Base-by-base conservation (phyloP, 2,113 vertebrate species). In the Myiagra hebetior region DNA sequence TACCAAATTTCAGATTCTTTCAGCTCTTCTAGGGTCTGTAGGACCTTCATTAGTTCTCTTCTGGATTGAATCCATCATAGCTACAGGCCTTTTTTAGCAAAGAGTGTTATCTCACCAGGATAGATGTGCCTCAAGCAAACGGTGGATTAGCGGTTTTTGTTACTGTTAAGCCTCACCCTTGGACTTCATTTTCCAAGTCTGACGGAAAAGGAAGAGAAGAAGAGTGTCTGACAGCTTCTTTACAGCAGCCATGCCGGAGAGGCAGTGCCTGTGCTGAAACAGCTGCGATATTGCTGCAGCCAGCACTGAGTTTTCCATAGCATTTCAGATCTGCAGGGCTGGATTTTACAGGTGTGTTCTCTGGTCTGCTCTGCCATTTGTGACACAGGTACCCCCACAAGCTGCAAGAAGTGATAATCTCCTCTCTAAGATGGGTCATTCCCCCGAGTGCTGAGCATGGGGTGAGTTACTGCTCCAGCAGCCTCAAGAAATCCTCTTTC, bases 281-380 rank as follows among this genome's bases (percentile, higher is more conserved):
- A 82, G 65, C 82, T 41, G 4, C 7, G 56, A 4, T 46, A 12
- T 7, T 53, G 77, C 73, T 89, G 91, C 56, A 24, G 39, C 37
- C 75, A 85, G 26, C 62, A 41, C 64, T 1, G 55, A 67, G 78
- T 52, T 5, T 49, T 23, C 39, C 82, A 15, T 73, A 55, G 73
- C 67, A 13, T 3, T 42, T 57, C 49, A 20, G 7, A 17, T 35
- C 69, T 20, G 49, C 46, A 47, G 46, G 46, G 46, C 46, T 46
- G 44, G 5, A 9, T 72, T 68, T 81, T 26, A 28, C 69, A 44
- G 37, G n/a, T 63, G 35, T 78, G 21, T 9, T 57, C 31, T 1
- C 8, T 26, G 67, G 35, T 37, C 44, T 1, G 0, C 7, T 47
- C 28, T 53, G 73, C 50, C 2, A 0, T 19, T 62, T 0, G 0